Percentiles rank a stretch among this genome's conserved stretches.
These are phyloP conservation scores for Tryphoninae sp. DNA, from an alignment of 2,888 invertebrate species.

Conservation along the genomic window DNA sequence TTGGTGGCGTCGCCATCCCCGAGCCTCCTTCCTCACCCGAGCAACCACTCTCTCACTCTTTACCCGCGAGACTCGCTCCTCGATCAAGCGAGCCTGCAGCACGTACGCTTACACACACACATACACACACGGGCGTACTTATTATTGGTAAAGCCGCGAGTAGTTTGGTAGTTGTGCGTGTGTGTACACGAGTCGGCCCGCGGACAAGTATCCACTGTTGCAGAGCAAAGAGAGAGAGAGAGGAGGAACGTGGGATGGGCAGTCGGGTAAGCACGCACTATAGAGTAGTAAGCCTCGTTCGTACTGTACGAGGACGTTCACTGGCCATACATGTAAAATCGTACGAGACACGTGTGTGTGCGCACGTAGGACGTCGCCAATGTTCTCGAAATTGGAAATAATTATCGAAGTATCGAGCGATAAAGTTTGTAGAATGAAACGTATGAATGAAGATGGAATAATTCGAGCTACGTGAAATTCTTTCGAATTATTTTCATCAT, in stretches of 20 bases:
- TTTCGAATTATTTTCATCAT: no score
- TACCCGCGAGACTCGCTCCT: conserved; percentile 46
- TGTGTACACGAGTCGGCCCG: conserved; percentile 18
- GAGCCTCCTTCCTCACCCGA: conserved; percentile 63
- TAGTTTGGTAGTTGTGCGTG: conserved; percentile 38
- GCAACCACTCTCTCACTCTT: conserved; percentile 34
- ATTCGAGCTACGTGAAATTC: no score
- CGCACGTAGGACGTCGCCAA: no score
- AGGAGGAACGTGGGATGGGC: conserved; percentile 58
- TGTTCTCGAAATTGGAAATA: no score
- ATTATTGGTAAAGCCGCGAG: conserved; percentile 59
- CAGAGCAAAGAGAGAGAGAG: conserved; percentile 33
- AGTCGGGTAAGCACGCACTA: conserved; percentile 54
- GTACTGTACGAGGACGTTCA: conserved; percentile 59
- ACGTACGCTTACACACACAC: conserved; percentile 37
- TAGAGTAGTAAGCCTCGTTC: conserved; percentile 42
- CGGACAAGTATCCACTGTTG: conserved; percentile 48
- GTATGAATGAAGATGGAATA: no score
- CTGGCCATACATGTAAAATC: conserved; percentile 52
- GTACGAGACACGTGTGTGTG: conserved; percentile 33
- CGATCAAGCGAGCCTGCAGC: conserved; percentile 55
- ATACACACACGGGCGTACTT: conserved; percentile 58
- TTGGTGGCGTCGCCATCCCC: conserved; percentile 60
- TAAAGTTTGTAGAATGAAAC: no score
- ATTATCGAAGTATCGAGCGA: no score